Percentiles rank a stretch among this genome's conserved stretches.
Evolutionary conservation across 2,888 invertebrate species (phyloP).

Genomic region (Autographa pulchrina): DNA sequence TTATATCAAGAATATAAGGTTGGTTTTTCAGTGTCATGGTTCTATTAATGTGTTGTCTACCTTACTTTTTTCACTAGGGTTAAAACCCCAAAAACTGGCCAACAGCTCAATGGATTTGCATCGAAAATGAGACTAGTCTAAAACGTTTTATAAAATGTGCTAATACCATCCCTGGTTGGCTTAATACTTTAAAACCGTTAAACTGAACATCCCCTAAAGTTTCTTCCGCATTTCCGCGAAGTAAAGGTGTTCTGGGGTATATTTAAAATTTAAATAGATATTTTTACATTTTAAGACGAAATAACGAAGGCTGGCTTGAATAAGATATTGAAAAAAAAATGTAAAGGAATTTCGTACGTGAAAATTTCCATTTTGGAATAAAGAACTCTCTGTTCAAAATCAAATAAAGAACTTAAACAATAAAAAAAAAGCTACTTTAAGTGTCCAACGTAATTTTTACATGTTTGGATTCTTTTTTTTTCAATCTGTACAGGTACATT

Average conservation of each 20-base stretch:
- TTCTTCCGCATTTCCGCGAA: not conserved
- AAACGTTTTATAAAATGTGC: slow-evolving; percentile 77
- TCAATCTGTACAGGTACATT: no score
- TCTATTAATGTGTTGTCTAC: slow-evolving; percentile 5
- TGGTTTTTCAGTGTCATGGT: not conserved
- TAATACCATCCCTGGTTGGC: slow-evolving; percentile 64
- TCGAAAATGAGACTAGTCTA: slow-evolving; percentile 77
- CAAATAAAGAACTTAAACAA: no score
- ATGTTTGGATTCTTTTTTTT: no score
- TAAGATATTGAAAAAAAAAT: no score
- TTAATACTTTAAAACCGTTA: slow-evolving; percentile 70
- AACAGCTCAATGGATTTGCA: slow-evolving; percentile 76
- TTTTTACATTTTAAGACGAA: slow-evolving; percentile 10
- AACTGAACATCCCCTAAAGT: slow-evolving; percentile 54
- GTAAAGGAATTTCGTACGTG: no score
- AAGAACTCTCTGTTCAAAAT: no score
- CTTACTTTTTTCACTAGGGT: slow-evolving; percentile 16
- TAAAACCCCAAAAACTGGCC: slow-evolving; percentile 57
- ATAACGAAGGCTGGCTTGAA: not conserved
- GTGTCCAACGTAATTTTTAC: no score
- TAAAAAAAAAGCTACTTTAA: no score
- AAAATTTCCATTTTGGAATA: no score
- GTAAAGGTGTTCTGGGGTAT: not conserved
- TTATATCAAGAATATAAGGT: not conserved
- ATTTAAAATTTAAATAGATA: not conserved